Conservation (phyloP, 2,113 vertebrate species). For the Thermophis baileyi region DNA sequence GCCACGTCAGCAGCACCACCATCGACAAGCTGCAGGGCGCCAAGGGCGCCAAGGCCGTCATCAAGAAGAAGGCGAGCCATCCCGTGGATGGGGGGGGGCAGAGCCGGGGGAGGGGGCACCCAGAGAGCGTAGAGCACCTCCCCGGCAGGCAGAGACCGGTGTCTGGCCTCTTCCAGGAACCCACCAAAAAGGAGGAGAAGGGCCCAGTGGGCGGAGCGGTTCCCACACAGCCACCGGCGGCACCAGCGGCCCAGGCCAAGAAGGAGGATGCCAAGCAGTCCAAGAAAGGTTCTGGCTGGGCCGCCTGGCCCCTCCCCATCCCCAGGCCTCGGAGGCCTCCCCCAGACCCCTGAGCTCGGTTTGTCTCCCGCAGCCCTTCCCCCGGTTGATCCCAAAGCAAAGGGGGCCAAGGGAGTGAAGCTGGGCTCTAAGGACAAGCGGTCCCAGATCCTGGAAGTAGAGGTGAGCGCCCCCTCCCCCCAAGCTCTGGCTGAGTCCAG, state of each 20-base stretch:
- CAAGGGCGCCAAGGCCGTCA: conserved; percentile 55
- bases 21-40: conserved; percentile 14
- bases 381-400: conserved; percentile 45
- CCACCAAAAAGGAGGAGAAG: neutral
- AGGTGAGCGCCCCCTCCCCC: conserved; percentile 34
- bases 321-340: neutral
- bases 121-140: neutral
- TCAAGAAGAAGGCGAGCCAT: conserved; percentile 73
- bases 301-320: no score
- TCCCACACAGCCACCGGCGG: neutral
- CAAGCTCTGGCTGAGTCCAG: neutral
- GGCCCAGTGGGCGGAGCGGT: neutral
- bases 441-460: conserved; percentile 31
- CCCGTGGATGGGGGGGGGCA: neutral
- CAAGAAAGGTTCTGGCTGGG: conserved; percentile 24
- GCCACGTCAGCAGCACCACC: conserved; percentile 32
- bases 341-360: fast-evolving
- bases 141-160: neutral
- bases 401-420: conserved; percentile 38
- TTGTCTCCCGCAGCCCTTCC: neutral
- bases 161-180: neutral
- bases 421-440: conserved; percentile 43
- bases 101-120: neutral
- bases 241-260: conserved; percentile 30
- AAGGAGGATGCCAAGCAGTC: conserved; percentile 57